phyloP scores from a whole-genome alignment of 1,140 invertebrate genomes.

The Drosophila lowei region DNA sequence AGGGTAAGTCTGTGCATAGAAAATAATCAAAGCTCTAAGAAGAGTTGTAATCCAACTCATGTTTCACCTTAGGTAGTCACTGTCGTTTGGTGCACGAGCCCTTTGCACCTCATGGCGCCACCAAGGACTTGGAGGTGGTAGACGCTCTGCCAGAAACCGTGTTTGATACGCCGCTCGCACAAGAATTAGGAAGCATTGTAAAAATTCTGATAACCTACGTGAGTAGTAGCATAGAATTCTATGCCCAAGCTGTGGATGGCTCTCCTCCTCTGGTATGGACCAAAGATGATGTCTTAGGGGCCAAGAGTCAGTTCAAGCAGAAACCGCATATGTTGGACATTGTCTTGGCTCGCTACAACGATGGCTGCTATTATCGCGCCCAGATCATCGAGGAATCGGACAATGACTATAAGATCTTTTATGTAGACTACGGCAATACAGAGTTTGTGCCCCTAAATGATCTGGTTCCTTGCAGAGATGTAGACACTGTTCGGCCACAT shows the following conservation, averaged over 20 bases:
- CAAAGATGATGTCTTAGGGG: conserved; percentile 32
- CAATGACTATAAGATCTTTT: conserved; percentile 64
- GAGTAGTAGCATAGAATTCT: conserved; percentile 47
- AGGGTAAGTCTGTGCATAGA: conserved; percentile 43
- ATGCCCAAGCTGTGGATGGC: conserved; percentile 55
- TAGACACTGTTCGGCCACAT: conserved; percentile 46
- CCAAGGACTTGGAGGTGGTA: conserved; percentile 60
- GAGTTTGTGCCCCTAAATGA: conserved; percentile 44
- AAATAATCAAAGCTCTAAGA: neutral
- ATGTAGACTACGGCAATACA: conserved; percentile 76
- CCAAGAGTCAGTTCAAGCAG: conserved; percentile 33
- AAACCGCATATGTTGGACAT: conserved; percentile 54
- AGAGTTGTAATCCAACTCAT: neutral
- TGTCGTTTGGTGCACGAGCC: conserved; percentile 54
- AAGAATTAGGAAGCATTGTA: conserved; percentile 3
- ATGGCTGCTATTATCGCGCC: conserved; percentile 69
- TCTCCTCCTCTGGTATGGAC: conserved; percentile 49
- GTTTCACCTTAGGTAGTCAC: conserved; percentile 14
- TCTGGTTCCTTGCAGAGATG: conserved; percentile 44
- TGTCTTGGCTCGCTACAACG: conserved; percentile 63
- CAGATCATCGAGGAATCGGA: conserved; percentile 62
- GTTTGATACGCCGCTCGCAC: conserved; percentile 2
- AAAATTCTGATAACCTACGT: conserved; percentile 52
- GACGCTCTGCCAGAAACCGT: conserved; percentile 32
- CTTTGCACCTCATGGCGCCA: conserved; percentile 54